Evolutionary conservation across 2,797 vertebrate species (phyloP).

Genomic region (Mus spretus): DNA sequence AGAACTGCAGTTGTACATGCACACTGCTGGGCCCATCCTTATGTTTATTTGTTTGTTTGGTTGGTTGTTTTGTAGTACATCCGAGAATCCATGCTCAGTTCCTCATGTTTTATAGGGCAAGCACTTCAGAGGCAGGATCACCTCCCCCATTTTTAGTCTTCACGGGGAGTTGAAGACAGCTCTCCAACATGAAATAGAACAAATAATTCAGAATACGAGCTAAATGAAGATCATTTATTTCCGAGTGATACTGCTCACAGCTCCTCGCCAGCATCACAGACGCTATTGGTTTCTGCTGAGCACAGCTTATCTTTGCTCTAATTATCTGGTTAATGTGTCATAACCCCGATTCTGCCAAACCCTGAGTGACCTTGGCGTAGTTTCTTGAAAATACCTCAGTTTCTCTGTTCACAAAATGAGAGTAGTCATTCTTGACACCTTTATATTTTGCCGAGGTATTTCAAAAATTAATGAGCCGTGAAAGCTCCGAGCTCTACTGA

Average conservation of each 20-base stretch:
- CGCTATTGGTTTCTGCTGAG: slow-evolving; percentile 1
- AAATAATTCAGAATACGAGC: slow-evolving; percentile 47
- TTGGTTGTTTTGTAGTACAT: neutral
- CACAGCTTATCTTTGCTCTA: neutral
- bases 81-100: neutral
- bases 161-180: neutral
- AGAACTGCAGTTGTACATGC: neutral
- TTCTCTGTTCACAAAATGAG: slow-evolving; percentile 57
- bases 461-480: slow-evolving; percentile 73
- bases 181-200: neutral
- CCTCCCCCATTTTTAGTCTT: neutral
- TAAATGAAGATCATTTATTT: slow-evolving; percentile 5
- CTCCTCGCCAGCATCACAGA: neutral
- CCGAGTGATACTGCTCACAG: neutral
- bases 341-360: slow-evolving; percentile 11
- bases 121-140: neutral
- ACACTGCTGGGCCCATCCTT: neutral
- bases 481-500: slow-evolving; percentile 77
- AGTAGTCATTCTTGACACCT: slow-evolving; percentile 43
- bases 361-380: neutral
- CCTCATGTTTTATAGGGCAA: neutral
- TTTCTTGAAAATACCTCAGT: slow-evolving; percentile 49
- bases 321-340: slow-evolving; percentile 17
- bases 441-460: slow-evolving; percentile 41
- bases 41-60: neutral